A percentile compares a stretch with the other conserved stretches of the same genome.
phyloP scores from a whole-genome alignment of 2,797 vertebrate species.

The Crocodylus rhombifer region DNA sequence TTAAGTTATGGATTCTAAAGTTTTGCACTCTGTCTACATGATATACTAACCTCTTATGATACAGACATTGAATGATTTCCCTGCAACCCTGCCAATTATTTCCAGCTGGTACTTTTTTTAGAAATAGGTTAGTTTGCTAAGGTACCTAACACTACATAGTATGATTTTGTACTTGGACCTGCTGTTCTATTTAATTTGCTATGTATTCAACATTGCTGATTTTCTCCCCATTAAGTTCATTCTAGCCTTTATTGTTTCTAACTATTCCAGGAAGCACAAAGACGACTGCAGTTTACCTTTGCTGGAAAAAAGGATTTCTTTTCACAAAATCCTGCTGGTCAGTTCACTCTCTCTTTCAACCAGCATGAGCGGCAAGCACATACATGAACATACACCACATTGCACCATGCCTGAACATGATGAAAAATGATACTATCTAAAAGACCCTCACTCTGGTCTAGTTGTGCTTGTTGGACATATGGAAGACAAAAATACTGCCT shows the following conservation, averaged over 20 bases:
- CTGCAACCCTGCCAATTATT: constrained; percentile 57
- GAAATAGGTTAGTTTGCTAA: constrained; percentile 66
- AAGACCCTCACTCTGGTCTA: neutral
- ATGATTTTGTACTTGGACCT: constrained; percentile 60
- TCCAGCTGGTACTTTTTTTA: constrained; percentile 75
- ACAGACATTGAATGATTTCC: constrained; percentile 50
- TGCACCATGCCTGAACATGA: neutral
- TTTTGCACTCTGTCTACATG: constrained; percentile 62
- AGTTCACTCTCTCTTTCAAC: neutral
- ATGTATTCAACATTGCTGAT: constrained; percentile 63
- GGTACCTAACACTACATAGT: constrained; percentile 62
- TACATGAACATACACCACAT: neutral
- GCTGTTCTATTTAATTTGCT: constrained; percentile 69
- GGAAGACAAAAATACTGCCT: neutral
- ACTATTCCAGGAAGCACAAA: constrained; percentile 42
- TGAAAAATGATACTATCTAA: neutral
- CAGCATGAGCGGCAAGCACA: neutral
- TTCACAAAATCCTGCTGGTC: neutral
- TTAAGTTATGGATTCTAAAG: neutral
- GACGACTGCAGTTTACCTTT: neutral
- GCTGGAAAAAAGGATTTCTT: constrained; percentile 10
- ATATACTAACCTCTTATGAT: constrained; percentile 11
- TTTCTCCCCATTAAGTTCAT: constrained; percentile 38
- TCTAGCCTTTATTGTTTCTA: constrained; percentile 28
- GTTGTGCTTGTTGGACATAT: neutral